A percentile compares a stretch with the other conserved stretches of the same genome.
Conservation (phyloP, 2,113 vertebrate species). For the Hipposideros armiger region DNA sequence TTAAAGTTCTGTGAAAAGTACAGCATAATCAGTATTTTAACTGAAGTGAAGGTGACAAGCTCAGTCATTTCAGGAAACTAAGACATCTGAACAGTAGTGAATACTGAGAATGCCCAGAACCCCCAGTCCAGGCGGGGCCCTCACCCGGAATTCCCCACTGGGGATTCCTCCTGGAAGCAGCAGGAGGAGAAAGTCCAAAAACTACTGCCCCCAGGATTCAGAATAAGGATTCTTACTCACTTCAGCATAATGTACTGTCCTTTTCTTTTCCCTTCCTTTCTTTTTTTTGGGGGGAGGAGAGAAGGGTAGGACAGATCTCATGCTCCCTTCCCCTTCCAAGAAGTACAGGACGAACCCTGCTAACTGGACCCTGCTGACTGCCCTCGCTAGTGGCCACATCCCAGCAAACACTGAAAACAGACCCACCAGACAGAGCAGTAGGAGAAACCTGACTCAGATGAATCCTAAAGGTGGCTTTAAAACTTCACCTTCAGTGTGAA, state of each 20-base stretch:
- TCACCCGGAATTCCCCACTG: fast-evolving
- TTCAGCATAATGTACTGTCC: neutral
- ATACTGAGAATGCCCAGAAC: neutral
- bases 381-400: neutral
- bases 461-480: neutral
- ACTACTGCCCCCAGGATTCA: neutral
- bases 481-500: neutral
- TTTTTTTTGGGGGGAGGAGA: too few relatives aligned
- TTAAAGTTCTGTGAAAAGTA: neutral
- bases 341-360: neutral
- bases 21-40: neutral
- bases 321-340: neutral
- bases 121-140: neutral
- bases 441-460: neutral
- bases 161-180: neutral
- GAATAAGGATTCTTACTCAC: neutral
- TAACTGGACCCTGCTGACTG: fast-evolving
- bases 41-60: neutral
- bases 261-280: neutral
- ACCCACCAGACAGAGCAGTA: fast-evolving
- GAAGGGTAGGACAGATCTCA: neutral
- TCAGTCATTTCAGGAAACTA: neutral
- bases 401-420: neutral
- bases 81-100: neutral
- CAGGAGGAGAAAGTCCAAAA: neutral